phyloP scores from a whole-genome alignment of 2,888 invertebrate species.

The Stenoptilia bipunctidactyla region DNA sequence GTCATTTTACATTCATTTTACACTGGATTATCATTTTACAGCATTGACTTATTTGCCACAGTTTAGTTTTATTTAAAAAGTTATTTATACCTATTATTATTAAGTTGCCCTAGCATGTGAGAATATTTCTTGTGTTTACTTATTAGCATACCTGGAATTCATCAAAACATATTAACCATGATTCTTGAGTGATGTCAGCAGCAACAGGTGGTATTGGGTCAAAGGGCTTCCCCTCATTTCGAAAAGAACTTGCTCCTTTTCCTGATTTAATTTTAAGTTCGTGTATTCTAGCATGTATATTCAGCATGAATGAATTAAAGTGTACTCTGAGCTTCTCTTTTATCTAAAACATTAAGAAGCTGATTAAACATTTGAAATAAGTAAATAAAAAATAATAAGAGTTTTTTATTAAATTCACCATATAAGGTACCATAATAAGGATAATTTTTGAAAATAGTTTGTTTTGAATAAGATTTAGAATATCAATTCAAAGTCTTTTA shows the following conservation, averaged over 20 bases:
- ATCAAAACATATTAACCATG: constrained; percentile 97
- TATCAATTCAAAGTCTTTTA: too few relatives aligned
- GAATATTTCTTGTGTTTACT: too few relatives aligned
- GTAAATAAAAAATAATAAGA: not conserved
- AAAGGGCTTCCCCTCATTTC: constrained; percentile 70
- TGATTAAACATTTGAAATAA: not conserved
- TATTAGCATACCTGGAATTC: constrained; percentile 99
- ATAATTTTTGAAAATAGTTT: not conserved
- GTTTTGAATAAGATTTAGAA: not conserved
- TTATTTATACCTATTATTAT: too few relatives aligned
- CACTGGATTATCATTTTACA: too few relatives aligned
- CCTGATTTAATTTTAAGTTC: constrained; percentile 78
- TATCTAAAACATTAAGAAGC: constrained; percentile 67
- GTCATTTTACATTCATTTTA: too few relatives aligned
- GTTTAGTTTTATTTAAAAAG: too few relatives aligned
- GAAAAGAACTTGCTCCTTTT: constrained; percentile 55
- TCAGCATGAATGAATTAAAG: constrained; percentile 97
- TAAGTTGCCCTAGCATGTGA: too few relatives aligned
- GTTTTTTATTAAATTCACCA: not conserved
- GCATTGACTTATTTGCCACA: too few relatives aligned
- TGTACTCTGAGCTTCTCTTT: constrained; percentile 86
- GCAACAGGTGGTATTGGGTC: constrained; percentile 98
- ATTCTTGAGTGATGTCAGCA: constrained; percentile 83
- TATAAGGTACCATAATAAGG: not conserved
- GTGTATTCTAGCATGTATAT: constrained; percentile 93